Evolutionary conservation across 2,113 vertebrate genomes (phyloP).

Genomic region (Pholis gunnellus): DNA sequence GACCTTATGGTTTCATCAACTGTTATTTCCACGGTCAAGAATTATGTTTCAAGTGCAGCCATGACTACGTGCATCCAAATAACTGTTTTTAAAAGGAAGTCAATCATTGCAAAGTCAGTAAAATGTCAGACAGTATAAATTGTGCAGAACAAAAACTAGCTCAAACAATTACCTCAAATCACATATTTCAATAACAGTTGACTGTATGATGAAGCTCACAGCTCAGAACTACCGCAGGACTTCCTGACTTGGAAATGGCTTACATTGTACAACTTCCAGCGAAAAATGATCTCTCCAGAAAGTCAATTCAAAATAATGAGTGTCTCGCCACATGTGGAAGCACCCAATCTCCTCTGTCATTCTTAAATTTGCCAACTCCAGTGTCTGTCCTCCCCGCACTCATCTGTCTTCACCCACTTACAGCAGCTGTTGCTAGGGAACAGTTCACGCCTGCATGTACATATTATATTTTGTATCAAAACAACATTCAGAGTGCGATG

Average conservation of each 20-base stretch:
- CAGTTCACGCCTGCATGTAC: slow-evolving; percentile 40
- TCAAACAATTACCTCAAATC: neutral
- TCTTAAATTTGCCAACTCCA: slow-evolving; percentile 44
- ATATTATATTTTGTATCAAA: slow-evolving; percentile 46
- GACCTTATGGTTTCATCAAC: neutral
- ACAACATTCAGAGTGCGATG: slow-evolving; percentile 39
- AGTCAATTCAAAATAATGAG: slow-evolving; percentile 33
- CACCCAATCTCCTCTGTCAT: slow-evolving; percentile 27
- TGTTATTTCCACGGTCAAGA: neutral
- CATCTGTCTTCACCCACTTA: slow-evolving; percentile 54
- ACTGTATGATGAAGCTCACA: neutral
- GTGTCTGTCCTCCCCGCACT: slow-evolving; percentile 37
- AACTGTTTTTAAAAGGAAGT: neutral
- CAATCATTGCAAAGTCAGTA: neutral
- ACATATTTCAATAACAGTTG: neutral
- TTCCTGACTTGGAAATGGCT: neutral
- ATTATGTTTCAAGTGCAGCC: neutral
- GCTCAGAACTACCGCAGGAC: neutral
- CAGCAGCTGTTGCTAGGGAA: slow-evolving; percentile 74
- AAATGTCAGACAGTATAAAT: neutral
- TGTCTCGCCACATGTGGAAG: slow-evolving; percentile 26
- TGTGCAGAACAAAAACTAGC: neutral
- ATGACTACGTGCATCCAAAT: neutral
- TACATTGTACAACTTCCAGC: neutral
- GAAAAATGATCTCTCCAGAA: neutral